Evolutionary conservation across 2,888 invertebrate species (phyloP).

Genomic region (Parnassius orleans): DNA sequence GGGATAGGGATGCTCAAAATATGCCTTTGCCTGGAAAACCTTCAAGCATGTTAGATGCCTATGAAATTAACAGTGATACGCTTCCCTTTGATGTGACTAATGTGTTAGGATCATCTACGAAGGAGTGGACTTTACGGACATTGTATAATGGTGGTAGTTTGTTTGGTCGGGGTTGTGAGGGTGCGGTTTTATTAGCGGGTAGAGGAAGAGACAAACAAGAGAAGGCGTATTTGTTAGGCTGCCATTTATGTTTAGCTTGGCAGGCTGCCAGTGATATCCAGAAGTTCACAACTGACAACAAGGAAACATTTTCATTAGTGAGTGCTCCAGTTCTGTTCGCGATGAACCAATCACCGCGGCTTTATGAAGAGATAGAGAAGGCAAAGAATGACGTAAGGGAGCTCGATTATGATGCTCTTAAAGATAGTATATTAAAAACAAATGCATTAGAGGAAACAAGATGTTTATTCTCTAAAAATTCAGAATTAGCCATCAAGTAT

Average conservation of each 20-base stretch:
- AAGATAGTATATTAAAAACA: slow-evolving; percentile 60
- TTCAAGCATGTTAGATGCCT: slow-evolving; percentile 42
- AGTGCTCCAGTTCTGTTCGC: slow-evolving; percentile 93
- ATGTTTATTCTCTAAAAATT: slow-evolving; percentile 55
- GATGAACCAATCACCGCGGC: slow-evolving; percentile 85
- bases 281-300: slow-evolving; percentile 78
- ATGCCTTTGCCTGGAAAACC: slow-evolving; percentile 86
- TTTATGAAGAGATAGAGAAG: slow-evolving; percentile 80
- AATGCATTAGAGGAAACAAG: slow-evolving; percentile 61
- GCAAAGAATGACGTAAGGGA: slow-evolving; percentile 80
- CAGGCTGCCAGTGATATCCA: slow-evolving; percentile 82
- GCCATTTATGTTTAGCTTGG: slow-evolving; percentile 90
- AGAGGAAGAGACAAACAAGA: slow-evolving; percentile 84
- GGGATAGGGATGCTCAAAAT: slow-evolving; percentile 87
- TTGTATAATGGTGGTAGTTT: slow-evolving; percentile 84
- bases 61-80: slow-evolving; percentile 58
- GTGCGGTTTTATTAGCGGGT: slow-evolving; percentile 87
- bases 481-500: slow-evolving; percentile 55
- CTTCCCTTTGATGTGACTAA: slow-evolving; percentile 60
- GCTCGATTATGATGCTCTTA: slow-evolving; percentile 80
- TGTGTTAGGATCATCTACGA: slow-evolving; percentile 78
- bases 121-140: slow-evolving; percentile 87
- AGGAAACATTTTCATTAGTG: slow-evolving; percentile 83
- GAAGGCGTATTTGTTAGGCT: slow-evolving; percentile 88
- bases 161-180: slow-evolving; percentile 89